Evolutionary conservation across 2,888 invertebrate species (phyloP).

Genomic region (Conchocele bisecta): DNA sequence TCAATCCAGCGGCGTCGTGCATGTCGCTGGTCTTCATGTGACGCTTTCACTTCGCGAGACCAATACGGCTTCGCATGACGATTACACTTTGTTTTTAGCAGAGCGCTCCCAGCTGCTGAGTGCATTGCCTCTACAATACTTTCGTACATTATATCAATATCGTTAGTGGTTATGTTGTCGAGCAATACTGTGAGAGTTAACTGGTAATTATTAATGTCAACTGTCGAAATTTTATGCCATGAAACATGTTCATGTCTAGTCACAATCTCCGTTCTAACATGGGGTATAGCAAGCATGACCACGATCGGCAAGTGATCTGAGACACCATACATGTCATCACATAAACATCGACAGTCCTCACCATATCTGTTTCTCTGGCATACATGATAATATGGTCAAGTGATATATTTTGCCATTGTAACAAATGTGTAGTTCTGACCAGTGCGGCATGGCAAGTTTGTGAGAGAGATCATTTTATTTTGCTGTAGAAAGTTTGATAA

Average conservation of each 20-base stretch:
- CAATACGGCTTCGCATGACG: conserved; percentile 27
- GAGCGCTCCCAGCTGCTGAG: not conserved
- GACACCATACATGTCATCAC: not conserved
- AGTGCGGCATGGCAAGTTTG: not conserved
- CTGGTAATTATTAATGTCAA: not conserved
- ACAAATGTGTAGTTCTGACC: not conserved
- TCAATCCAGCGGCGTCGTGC: not conserved
- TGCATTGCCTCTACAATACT: not conserved
- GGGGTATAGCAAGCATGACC: not conserved
- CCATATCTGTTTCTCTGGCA: not conserved
- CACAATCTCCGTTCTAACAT: not conserved
- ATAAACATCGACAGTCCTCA: not conserved
- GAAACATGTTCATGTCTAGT: not conserved
- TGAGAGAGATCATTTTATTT: not conserved
- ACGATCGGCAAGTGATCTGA: not conserved
- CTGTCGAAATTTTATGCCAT: not conserved
- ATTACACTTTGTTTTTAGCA: conserved; percentile 20
- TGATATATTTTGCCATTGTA: not conserved
- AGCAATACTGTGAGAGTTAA: not conserved
- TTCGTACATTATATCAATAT: too few relatives aligned
- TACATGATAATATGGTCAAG: not conserved
- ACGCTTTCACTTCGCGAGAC: conserved; percentile 25
- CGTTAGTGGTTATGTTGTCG: too few relatives aligned
- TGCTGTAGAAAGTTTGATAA: not conserved
- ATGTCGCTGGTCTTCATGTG: conserved; percentile 9